phyloP scores from a whole-genome alignment of 1,140 invertebrate species.

The Sesamia nonagrioides region DNA sequence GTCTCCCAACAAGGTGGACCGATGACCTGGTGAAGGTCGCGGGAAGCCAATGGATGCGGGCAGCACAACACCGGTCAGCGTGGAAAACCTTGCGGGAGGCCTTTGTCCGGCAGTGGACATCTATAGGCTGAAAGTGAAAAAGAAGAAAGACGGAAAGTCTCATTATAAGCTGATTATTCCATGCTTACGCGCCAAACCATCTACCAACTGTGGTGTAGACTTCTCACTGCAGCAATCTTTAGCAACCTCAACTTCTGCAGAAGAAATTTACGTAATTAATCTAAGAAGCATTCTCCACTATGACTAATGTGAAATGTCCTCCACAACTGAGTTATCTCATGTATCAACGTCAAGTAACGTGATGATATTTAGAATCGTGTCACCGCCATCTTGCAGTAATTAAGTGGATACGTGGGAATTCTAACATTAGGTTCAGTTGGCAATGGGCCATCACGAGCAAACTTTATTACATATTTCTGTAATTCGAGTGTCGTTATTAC shows the following conservation, averaged over 20 bases:
- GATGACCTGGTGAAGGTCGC: no score
- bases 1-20: no score
- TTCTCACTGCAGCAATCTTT: neutral
- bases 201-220: neutral
- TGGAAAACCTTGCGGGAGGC: no score
- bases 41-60: no score
- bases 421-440: slow-evolving; percentile 3
- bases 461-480: slow-evolving; percentile 46
- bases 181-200: no score
- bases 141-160: no score
- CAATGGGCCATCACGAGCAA: slow-evolving; percentile 35
- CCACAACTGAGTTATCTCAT: neutral
- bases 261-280: neutral
- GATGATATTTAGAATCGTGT: slow-evolving; percentile 39
- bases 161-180: no score
- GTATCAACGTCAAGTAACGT: slow-evolving; percentile 3
- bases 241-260: neutral
- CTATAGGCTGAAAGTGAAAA: no score
- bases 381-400: slow-evolving; percentile 27
- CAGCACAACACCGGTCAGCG: no score
- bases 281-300: slow-evolving; percentile 4
- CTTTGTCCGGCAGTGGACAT: no score
- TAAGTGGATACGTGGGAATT: slow-evolving; percentile 45
- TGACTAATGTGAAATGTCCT: neutral
- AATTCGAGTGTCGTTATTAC: slow-evolving; percentile 45